phyloP scores from a whole-genome alignment of 2,797 vertebrate species.

The Arnoldichthys spilopterus region DNA sequence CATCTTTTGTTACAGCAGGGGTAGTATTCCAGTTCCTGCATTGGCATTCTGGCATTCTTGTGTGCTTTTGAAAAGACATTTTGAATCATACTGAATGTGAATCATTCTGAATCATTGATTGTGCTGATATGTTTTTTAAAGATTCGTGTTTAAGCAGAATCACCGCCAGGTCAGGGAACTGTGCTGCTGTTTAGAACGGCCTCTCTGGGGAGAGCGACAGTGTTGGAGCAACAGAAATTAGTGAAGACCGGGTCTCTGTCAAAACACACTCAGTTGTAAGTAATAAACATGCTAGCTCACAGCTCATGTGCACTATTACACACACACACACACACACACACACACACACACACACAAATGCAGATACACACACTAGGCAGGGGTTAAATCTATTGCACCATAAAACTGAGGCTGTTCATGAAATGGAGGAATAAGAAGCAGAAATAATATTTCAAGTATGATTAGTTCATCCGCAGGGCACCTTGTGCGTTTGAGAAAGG shows the following conservation, averaged over 20 bases:
- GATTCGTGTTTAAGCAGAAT: not conserved
- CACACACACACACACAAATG: slow-evolving; percentile 43
- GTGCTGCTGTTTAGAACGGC: slow-evolving; percentile 23
- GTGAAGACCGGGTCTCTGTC: slow-evolving; percentile 42
- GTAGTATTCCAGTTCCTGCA: no score
- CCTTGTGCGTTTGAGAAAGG: slow-evolving; percentile 82
- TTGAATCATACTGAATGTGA: not conserved
- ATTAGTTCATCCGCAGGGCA: slow-evolving; percentile 89
- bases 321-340: slow-evolving; percentile 39
- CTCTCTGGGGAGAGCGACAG: slow-evolving; percentile 60
- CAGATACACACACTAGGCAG: slow-evolving; percentile 64
- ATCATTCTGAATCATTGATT: not conserved
- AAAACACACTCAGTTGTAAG: slow-evolving; percentile 48
- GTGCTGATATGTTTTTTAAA: slow-evolving; percentile 26
- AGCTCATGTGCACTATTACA: slow-evolving; percentile 57
- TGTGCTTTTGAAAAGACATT: not conserved
- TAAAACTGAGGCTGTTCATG: slow-evolving; percentile 84
- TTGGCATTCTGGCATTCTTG: no score
- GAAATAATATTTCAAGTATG: slow-evolving; percentile 91
- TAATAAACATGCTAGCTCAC: slow-evolving; percentile 51
- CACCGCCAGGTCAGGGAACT: not conserved
- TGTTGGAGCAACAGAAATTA: slow-evolving; percentile 61
- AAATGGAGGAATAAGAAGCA: slow-evolving; percentile 86
- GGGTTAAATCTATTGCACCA: slow-evolving; percentile 84
- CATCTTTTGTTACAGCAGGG: no score